Base-by-base conservation (phyloP, 2,888 invertebrate species). In the Cryptophagus acutangulus region DNA sequence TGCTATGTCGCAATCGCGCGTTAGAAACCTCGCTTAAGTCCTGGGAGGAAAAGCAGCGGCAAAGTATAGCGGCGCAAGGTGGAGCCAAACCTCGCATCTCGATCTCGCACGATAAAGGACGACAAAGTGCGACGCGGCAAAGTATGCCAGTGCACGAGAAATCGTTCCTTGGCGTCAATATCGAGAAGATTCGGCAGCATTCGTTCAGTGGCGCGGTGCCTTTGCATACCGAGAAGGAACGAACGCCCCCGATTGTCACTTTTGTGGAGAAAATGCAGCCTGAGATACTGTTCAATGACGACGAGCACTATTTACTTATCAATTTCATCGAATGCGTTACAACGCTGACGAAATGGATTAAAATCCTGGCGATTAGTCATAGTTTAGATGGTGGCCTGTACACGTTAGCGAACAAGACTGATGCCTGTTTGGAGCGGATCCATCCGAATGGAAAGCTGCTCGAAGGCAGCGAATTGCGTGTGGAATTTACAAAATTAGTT, bases 1-100 rank as follows among this genome's bases (percentile, higher is more conserved):
- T 97, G 89, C 73, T 97, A 15, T 91, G 90, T 62, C 76, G 95
- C 43, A 94, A 94, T 65, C 78, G 93, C 55, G 84, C 85, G 3
- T 75, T 96, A 51, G 95, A 96, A 69, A 88, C 87, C 38, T 92
- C 93, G 6, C 72, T 96, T 41, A 86, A 86, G 65, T 75, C 82
- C 1, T 90, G 90, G 90, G 86, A 89, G 59, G 88, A 88, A 59
- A 89, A 88, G 60, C 87, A 87, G 61, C 74, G 78, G 9, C 76
- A 76, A 70, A 74, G 74, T 20, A 72, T 74, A 43, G 74, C 74
- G 36, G 71, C 71, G 53, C 73, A 59, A 62, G 74, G 45, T 59
- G 71, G 52, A 58, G 50, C 55, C 2, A 74, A 54, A 70, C 73
- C 42, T 62, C 71, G 43, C 64, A 69, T 24, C 4, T 69, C 68